Base-by-base conservation (phyloP, 2,113 vertebrate species). In the Oryzias celebensis region DNA sequence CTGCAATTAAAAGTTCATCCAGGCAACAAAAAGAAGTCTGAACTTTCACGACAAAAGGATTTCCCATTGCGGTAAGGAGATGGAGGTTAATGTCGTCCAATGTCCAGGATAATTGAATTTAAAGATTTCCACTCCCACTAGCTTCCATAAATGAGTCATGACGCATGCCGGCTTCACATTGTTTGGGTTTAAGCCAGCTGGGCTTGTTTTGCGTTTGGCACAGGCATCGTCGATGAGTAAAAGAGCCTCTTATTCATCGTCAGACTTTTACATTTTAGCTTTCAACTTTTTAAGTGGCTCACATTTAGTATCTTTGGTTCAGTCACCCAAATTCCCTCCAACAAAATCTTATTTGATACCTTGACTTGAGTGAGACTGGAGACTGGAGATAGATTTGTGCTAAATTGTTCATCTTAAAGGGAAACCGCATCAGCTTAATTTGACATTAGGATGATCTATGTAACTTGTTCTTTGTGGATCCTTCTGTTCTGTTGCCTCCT, bases 111-210 rank as follows among this genome's bases (percentile, higher is more conserved):
- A 16, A 49, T 61, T 64, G 14, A 52, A 74, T 80, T 62, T 51
- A 55, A 81, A 76, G 31, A 53, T 77, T 62, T 72, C 43, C 58
- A 71, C 73, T 74, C 70, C 64, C 54, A 80, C 68, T 69, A 45
- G 55, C 49, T 73, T 74, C 72, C 75, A 59, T 61, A 81, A 85
- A 78, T 68, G 62, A 59, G 63, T 78, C 41, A 63, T 73, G 77
- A 80, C 45, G 14, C 63, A 75, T 63, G 52, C 22, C 0, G 45
- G 62, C 50, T 50, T 61, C 59, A 60, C 49, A 55, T 64, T 77
- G 53, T 78, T 83, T 75, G 68, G 72, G 71, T 23, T 36, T 41
- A 62, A 49, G 62, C 55, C 71, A 70, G 14, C 47, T 7, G 68
- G 74, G 58, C 43, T 61, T 42, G 66, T 68, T 14, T 71, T 61